phyloP scores from a whole-genome alignment of 1,140 invertebrate species.

The Lordiphosa stackelbergi region DNA sequence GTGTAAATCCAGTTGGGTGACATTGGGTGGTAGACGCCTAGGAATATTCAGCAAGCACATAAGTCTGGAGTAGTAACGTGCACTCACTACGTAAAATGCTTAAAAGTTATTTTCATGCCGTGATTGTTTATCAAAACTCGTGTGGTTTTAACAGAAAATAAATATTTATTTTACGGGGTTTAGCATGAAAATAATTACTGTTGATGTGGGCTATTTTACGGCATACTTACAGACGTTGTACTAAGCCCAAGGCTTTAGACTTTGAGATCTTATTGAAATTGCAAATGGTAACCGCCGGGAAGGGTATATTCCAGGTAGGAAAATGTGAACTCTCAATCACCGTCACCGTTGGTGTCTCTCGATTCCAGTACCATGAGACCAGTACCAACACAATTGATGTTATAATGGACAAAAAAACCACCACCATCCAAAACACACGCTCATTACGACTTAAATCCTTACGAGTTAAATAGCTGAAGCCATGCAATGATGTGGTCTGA shows the following conservation, averaged over 20 bases:
- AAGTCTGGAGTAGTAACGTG: too few relatives aligned
- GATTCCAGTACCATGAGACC: conserved; percentile 78
- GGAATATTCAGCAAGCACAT: neutral
- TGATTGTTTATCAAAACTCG: too few relatives aligned
- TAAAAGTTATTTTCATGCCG: neutral
- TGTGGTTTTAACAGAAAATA: too few relatives aligned
- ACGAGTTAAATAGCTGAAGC: conserved; percentile 71
- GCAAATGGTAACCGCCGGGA: conserved; percentile 83
- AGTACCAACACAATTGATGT: conserved; percentile 77
- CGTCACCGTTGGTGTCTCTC: conserved; percentile 77
- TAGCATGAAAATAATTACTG: too few relatives aligned
- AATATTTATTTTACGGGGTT: too few relatives aligned
- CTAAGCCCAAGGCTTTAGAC: conserved; percentile 39
- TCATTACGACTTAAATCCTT: conserved; percentile 57
- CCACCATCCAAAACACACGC: conserved; percentile 77
- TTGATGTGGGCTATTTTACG: too few relatives aligned
- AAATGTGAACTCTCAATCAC: conserved; percentile 84
- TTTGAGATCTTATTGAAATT: conserved; percentile 79
- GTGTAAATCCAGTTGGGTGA: conserved; percentile 40
- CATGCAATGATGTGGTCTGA: conserved; percentile 76
- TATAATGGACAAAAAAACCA: conserved; percentile 76
- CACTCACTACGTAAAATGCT: neutral
- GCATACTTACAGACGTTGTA: conserved; percentile 74
- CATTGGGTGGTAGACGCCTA: conserved; percentile 54
- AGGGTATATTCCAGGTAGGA: conserved; percentile 84